Evolutionary conservation across 2,113 vertebrate species (phyloP).

Genomic region (Sapajus apella): DNA sequence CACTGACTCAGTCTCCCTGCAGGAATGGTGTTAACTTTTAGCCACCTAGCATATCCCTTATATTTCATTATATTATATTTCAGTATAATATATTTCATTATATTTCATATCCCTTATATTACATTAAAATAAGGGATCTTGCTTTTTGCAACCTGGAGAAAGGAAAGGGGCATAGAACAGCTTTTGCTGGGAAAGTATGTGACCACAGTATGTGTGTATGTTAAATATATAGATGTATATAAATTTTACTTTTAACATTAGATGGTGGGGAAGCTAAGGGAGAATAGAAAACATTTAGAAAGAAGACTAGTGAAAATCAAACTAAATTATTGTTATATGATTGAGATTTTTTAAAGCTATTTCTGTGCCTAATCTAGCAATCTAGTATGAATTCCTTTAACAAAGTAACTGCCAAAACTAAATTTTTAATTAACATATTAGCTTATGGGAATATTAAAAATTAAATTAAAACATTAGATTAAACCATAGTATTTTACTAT

Average conservation of each 20-base stretch:
- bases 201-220: neutral
- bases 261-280: neutral
- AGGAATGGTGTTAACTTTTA: neutral
- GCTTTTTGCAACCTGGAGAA: neutral
- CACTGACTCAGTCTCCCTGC: neutral
- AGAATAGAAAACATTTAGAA: neutral
- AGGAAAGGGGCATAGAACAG: neutral
- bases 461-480: neutral
- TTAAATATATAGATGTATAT: neutral
- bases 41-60: neutral
- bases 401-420: neutral
- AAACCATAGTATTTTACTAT: neutral
- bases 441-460: conserved; percentile 17
- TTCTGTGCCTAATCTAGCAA: neutral
- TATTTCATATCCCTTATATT: neutral
- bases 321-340: conserved; percentile 13
- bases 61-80: neutral
- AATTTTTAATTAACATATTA: neutral
- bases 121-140: neutral
- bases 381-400: neutral
- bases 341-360: neutral
- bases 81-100: too few relatives aligned
- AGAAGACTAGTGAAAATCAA: neutral
- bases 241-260: neutral
- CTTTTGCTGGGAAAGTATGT: neutral